A percentile compares a stretch with the other conserved stretches of the same genome.
phyloP scores from a whole-genome alignment of 1,140 invertebrate genomes.

The Solenopsis fugax region DNA sequence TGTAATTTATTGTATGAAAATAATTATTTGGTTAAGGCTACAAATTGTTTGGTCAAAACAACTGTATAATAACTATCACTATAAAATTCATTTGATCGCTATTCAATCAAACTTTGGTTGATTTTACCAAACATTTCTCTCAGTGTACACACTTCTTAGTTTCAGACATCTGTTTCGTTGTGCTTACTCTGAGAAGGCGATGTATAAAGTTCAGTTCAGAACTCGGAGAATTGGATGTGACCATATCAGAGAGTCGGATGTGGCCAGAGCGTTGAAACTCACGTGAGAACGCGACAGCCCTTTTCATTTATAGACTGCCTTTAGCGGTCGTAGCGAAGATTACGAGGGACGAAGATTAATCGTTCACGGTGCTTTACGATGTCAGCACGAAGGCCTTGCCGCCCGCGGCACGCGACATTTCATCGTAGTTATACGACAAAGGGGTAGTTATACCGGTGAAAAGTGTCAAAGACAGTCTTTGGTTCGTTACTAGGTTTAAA shows the following conservation, averaged over 20 bases:
- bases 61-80: too few relatives aligned
- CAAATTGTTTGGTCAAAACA: too few relatives aligned
- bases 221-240: neutral
- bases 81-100: too few relatives aligned
- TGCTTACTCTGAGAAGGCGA: neutral
- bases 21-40: too few relatives aligned
- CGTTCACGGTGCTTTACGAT: conserved; percentile 33
- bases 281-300: conserved; percentile 17
- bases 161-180: neutral
- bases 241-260: neutral
- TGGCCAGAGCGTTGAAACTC: neutral
- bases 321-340: conserved; percentile 42
- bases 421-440: conserved; percentile 56
- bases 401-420: conserved; percentile 58
- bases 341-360: conserved; percentile 64
- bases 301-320: conserved; percentile 42
- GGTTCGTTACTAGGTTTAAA: neutral
- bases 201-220: neutral
- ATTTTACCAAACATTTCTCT: too few relatives aligned
- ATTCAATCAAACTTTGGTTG: too few relatives aligned
- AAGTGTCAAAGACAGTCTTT: conserved; percentile 17
- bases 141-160: too few relatives aligned
- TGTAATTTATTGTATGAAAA: too few relatives aligned
- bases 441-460: conserved; percentile 27
- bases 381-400: conserved; percentile 46